These are phyloP conservation scores for Calosoma granatense DNA, from an alignment of 1,140 invertebrate genomes.

Conservation along the genomic window DNA sequence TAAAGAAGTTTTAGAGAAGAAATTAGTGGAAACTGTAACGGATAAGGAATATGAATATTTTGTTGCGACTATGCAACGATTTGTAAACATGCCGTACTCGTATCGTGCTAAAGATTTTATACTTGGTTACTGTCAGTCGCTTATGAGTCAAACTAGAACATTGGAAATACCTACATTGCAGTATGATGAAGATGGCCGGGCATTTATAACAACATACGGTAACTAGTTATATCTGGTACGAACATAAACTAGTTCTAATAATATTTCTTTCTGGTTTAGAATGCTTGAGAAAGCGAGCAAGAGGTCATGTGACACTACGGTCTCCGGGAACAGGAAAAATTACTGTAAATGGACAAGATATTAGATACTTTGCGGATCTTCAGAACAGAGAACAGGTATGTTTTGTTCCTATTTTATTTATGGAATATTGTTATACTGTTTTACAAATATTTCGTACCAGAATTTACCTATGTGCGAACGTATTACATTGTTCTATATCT, in stretches of 20 bases:
- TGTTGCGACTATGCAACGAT: slow-evolving; percentile 55
- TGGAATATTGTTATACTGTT: too few species aligned
- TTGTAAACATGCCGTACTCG: slow-evolving; percentile 61
- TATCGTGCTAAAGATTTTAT: slow-evolving; percentile 59
- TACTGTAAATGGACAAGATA: slow-evolving; percentile 66
- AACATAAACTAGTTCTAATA: neutral
- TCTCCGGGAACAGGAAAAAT: slow-evolving; percentile 74
- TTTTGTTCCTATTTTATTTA: too few species aligned
- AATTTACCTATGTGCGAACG: too few species aligned
- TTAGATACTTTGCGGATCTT: slow-evolving; percentile 61
- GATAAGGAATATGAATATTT: slow-evolving; percentile 68
- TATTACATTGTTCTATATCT: too few species aligned
- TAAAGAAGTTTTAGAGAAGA: slow-evolving; percentile 52
- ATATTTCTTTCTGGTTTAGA: slow-evolving; percentile 43
- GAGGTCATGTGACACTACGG: slow-evolving; percentile 54
- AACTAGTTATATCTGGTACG: slow-evolving; percentile 17
- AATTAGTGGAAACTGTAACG: slow-evolving; percentile 60
- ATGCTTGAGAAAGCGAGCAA: slow-evolving; percentile 58
- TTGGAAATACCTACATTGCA: slow-evolving; percentile 49
- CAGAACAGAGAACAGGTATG: slow-evolving; percentile 66
- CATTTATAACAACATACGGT: slow-evolving; percentile 57
- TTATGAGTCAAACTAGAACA: slow-evolving; percentile 42
- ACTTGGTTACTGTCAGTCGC: slow-evolving; percentile 49
- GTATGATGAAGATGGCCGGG: slow-evolving; percentile 54
- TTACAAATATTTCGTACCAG: too few species aligned